Evolutionary conservation across 92 coral and sea anemone genomes (phyloP).

Genomic region (Meandrina meandrites): DNA sequence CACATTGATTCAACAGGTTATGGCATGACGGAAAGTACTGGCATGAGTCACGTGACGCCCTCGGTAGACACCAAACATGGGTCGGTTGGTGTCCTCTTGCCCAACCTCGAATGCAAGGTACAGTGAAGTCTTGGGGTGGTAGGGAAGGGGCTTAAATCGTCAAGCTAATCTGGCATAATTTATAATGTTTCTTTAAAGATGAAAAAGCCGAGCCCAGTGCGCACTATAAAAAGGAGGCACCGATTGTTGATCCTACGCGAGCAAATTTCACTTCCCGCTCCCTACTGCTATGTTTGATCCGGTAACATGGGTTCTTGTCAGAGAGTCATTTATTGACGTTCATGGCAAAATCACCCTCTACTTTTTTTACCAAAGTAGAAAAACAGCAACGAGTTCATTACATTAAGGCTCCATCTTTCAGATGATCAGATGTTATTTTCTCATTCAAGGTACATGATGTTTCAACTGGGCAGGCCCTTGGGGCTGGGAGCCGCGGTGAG

Average conservation of each 20-base stretch:
- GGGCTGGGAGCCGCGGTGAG: constrained; percentile 64
- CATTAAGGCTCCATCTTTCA: not conserved
- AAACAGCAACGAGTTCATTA: not conserved
- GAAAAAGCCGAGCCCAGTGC: too few relatives aligned
- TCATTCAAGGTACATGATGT: constrained; percentile 49
- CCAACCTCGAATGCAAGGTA: constrained; percentile 90
- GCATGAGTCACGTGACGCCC: constrained; percentile 59
- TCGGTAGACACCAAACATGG: constrained; percentile 38
- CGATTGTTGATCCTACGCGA: not conserved
- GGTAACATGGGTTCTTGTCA: too few relatives aligned
- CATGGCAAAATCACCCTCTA: too few relatives aligned
- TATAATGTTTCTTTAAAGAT: too few relatives aligned
- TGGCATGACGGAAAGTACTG: constrained; percentile 82
- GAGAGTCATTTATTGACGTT: too few relatives aligned
- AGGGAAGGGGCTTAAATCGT: not conserved
- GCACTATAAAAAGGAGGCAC: not conserved
- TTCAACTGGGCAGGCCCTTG: constrained; percentile 57
- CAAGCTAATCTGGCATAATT: not conserved
- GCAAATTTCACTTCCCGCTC: not conserved
- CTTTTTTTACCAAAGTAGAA: too few relatives aligned
- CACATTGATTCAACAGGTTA: constrained; percentile 68
- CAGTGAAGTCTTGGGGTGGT: not conserved
- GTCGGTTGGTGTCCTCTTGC: constrained; percentile 73
- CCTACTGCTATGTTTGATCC: too few relatives aligned
- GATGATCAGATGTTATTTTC: not conserved